Evolutionary conservation across 2,113 vertebrate species (phyloP).

Genomic region (Antigone vipio): DNA sequence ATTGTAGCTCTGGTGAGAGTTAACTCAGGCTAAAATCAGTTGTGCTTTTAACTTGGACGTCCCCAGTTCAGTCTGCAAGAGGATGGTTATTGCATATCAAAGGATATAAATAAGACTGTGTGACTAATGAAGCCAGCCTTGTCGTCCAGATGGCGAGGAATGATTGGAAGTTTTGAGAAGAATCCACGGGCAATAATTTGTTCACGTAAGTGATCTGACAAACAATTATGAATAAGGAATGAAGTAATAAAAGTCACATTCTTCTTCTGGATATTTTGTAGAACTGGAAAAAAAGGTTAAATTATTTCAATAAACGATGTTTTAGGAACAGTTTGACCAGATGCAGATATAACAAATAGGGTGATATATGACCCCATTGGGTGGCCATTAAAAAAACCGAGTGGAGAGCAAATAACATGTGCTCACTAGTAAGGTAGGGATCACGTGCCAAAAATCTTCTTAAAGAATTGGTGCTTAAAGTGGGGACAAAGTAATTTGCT

Average conservation of each 20-base stretch:
- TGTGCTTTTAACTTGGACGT: not conserved
- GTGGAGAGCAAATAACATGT: not conserved
- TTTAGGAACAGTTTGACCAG: not conserved
- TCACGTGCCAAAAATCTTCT: not conserved
- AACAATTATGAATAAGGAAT: conserved; percentile 52
- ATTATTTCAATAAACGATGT: not conserved
- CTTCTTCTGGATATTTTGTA: conserved; percentile 1
- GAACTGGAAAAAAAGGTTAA: not conserved
- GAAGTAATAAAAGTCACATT: conserved; percentile 40
- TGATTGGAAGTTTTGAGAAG: conserved; percentile 24
- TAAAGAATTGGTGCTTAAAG: not conserved
- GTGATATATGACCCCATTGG: not conserved
- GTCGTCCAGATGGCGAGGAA: conserved; percentile 23
- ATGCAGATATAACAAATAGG: not conserved
- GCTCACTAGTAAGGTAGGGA: not conserved
- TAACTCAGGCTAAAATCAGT: not conserved
- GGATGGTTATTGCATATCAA: not conserved
- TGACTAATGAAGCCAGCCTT: conserved; percentile 22
- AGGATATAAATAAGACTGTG: not conserved
- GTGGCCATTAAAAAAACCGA: not conserved
- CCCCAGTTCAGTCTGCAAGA: not conserved
- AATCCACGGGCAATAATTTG: conserved; percentile 36
- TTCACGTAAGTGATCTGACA: conserved; percentile 32
- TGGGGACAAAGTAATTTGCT: not conserved
- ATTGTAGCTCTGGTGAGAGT: not conserved